Percentiles rank a stretch among this genome's conserved stretches.
phyloP scores from a whole-genome alignment of 2,888 invertebrate species.

The Ophioninae sp. region DNA sequence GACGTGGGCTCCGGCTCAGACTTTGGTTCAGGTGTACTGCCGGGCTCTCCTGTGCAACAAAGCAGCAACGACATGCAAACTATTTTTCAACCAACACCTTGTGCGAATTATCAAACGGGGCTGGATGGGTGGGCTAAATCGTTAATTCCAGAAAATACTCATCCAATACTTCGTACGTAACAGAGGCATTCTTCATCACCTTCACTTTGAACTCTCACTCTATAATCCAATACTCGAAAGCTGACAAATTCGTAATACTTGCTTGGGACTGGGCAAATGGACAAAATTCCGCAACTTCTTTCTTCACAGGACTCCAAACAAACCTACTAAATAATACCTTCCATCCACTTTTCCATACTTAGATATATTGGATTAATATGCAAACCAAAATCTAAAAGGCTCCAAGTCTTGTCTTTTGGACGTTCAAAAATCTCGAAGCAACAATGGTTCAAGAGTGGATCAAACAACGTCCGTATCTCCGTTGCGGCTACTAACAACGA shows the following conservation, averaged over 20 bases:
- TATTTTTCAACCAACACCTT: slow-evolving; percentile 65
- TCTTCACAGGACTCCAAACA: slow-evolving; percentile 40
- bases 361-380: slow-evolving; percentile 31
- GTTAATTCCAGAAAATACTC: slow-evolving; percentile 16
- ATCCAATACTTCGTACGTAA: background rate
- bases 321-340: slow-evolving; percentile 47
- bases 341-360: slow-evolving; percentile 47
- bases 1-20: slow-evolving; percentile 76
- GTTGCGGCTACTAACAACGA: slow-evolving; percentile 23
- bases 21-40: slow-evolving; percentile 77
- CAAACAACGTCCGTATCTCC: slow-evolving; percentile 11
- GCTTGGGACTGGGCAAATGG: slow-evolving; percentile 28
- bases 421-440: slow-evolving; percentile 13
- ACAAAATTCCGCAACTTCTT: slow-evolving; percentile 48
- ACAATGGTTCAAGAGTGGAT: slow-evolving; percentile 21
- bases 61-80: slow-evolving; percentile 77
- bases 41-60: slow-evolving; percentile 80
- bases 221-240: slow-evolving; percentile 33
- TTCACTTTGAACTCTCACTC: slow-evolving; percentile 9
- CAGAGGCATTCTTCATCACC: slow-evolving; percentile 13
- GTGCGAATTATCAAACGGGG: slow-evolving; percentile 57
- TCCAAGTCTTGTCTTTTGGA: background rate
- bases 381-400: slow-evolving; percentile 23
- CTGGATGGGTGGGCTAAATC: slow-evolving; percentile 21
- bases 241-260: slow-evolving; percentile 40